A percentile compares a stretch with the other conserved stretches of the same genome.
These are phyloP conservation scores for Nycticryphes semicollaris DNA, from an alignment of 2,113 vertebrate species.

Conservation along the genomic window DNA sequence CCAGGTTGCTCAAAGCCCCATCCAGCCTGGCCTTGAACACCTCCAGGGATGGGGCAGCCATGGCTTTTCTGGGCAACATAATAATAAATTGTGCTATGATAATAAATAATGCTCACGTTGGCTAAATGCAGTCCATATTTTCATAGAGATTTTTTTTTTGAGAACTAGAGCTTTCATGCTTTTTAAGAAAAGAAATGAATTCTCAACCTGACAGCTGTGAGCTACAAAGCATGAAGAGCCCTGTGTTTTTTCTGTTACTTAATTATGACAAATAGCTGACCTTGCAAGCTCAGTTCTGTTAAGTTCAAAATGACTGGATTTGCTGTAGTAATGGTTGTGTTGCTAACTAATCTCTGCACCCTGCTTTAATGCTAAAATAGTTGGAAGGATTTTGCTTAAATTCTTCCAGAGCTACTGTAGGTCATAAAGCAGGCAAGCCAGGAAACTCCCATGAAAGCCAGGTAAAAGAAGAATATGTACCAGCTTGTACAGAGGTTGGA, in stretches of 20 bases:
- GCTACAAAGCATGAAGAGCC: neutral
- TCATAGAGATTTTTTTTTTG: neutral
- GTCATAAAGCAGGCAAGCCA: neutral
- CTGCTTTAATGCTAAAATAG: conserved; percentile 4
- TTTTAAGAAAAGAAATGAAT: neutral
- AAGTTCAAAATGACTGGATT: neutral
- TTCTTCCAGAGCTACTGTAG: neutral
- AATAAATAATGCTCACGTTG: neutral
- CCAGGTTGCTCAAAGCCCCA: no score
- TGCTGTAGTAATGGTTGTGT: neutral
- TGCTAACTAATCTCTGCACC: neutral
- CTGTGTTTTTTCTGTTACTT: neutral
- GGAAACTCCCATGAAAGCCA: neutral
- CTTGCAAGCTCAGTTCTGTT: neutral
- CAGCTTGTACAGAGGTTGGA: neutral
- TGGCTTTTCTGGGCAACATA: no score
- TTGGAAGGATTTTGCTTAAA: conserved; percentile 31
- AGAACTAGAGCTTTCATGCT: neutral
- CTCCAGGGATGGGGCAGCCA: no score
- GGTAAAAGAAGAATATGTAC: neutral
- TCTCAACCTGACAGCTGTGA: neutral
- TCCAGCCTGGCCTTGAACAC: no score
- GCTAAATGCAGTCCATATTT: neutral
- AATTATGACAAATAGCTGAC: neutral
- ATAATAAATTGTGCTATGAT: neutral